Base-by-base conservation (phyloP, 2,888 invertebrate genomes). In the Bruchidius siliquastri region DNA sequence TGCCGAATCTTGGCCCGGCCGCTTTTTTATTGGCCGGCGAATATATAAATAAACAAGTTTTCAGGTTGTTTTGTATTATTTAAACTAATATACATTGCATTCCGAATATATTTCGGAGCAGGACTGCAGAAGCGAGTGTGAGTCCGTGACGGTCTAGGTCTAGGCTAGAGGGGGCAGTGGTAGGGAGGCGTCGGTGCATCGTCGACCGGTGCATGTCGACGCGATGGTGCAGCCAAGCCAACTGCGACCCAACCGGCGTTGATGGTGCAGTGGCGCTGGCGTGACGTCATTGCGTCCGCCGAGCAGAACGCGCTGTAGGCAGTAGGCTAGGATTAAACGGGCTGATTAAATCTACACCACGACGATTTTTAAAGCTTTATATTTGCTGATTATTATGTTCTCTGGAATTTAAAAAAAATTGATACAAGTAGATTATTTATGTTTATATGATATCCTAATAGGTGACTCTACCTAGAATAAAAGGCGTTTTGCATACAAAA, bases 11-110 rank as follows among this genome's bases (percentile, higher is more conserved):
- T 67, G 26, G 32, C 71, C 71, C 32, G 69, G 30, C 21, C 49
- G 49, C 13, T 49, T 49, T 49, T 49, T 49, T 49, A 49, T 49
- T 49, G 49, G 49, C 18, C 26, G 26, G 49, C 49, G 10, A 49
- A 49, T 49, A 49, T 4, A 26, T 49, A 49, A 49, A 49, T 13
- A 49, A 49, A 49, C 49, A 49, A 49, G 49, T 18, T 49, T 13
- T 1, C 6, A 3, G 49, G 49, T 49, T 13, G 79, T 81, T 84
- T 84, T 84, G 82, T 85, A 82, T 85, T 86, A 86, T 86, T 86
- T 85, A 86, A 85, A 86, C 85, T 85, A 86, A 85, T 85, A 83
- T 82, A 83, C 83, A 86, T 85, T 86, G 86, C 86, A 86, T 86
- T 86, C 84, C 84, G 85, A 85, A 86, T 86, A 86, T 86, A 86